Evolutionary conservation across 2,888 invertebrate species (phyloP).

Genomic region (Lepetodrilus schrolli): DNA sequence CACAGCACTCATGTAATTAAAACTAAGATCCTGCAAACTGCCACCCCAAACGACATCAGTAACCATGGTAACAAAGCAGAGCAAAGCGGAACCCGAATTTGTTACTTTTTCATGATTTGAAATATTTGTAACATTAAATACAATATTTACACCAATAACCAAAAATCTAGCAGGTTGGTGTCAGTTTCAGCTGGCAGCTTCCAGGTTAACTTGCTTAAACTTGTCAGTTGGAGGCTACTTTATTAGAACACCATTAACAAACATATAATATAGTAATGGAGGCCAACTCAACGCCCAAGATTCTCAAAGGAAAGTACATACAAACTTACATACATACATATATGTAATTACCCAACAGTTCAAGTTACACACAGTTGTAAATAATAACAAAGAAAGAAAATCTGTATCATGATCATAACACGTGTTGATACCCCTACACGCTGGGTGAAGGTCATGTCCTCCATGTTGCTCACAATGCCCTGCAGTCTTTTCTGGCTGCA

Average conservation of each 20-base stretch:
- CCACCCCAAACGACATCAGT: too few species aligned
- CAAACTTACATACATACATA: slow-evolving; percentile 24
- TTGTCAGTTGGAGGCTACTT: slow-evolving; percentile 11
- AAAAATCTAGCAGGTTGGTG: too few species aligned
- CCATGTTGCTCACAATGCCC: background rate
- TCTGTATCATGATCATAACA: slow-evolving; percentile 20
- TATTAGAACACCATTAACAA: background rate
- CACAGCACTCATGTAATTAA: slow-evolving; percentile 16
- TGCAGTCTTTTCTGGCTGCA: slow-evolving; percentile 13
- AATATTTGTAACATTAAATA: too few species aligned
- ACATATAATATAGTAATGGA: background rate
- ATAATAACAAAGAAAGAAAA: slow-evolving; percentile 23
- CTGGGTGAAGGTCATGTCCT: background rate
- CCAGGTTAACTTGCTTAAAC: too few species aligned
- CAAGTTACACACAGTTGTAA: slow-evolving; percentile 22
- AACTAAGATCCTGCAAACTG: background rate
- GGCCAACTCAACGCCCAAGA: slow-evolving; percentile 7
- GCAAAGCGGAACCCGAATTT: too few species aligned
- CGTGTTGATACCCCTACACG: background rate
- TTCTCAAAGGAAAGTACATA: slow-evolving; percentile 9
- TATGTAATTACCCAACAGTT: slow-evolving; percentile 9
- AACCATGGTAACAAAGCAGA: too few species aligned
- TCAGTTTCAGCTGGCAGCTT: too few species aligned
- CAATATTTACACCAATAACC: too few species aligned
- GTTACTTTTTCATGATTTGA: too few species aligned